phyloP scores from a whole-genome alignment of 2,888 invertebrate genomes.

The Augiades crinisus region DNA sequence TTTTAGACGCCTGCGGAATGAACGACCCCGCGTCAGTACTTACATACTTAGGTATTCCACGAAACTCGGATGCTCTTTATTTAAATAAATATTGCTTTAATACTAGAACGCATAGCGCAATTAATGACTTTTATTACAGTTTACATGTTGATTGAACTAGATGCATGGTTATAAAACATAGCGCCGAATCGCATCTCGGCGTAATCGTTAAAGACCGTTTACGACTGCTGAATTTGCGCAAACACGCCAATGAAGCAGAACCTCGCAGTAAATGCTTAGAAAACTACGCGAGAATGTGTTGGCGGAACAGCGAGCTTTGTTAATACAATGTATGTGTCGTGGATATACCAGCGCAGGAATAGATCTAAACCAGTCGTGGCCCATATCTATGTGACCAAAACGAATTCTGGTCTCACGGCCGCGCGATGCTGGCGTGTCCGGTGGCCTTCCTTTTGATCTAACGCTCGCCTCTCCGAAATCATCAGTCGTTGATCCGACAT shows the following conservation, averaged over 20 bases:
- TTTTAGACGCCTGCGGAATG: conserved; percentile 62
- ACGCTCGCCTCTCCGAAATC: conserved; percentile 41
- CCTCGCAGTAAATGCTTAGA: conserved; percentile 40
- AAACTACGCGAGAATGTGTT: conserved; percentile 42
- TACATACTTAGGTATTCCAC: neutral
- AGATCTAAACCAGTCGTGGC: conserved; percentile 63
- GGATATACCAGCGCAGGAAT: conserved; percentile 58
- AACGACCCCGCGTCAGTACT: conserved; percentile 15
- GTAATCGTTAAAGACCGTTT: conserved; percentile 51
- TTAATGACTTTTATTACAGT: conserved; percentile 16
- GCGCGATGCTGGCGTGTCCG: conserved; percentile 48
- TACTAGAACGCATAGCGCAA: conserved; percentile 1
- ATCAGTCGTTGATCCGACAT: conserved; percentile 36
- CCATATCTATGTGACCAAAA: conserved; percentile 58
- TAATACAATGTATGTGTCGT: conserved; percentile 67
- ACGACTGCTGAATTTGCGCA: conserved; percentile 49
- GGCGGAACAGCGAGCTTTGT: conserved; percentile 43
- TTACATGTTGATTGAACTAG: conserved; percentile 25
- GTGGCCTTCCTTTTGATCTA: conserved; percentile 62
- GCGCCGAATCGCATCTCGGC: conserved; percentile 26
- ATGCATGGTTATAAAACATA: conserved; percentile 25
- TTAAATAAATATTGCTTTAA: conserved; percentile 1
- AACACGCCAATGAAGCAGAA: conserved; percentile 42
- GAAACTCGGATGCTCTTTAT: conserved; percentile 9
- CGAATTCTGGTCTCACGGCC: conserved; percentile 48